Conservation (phyloP, 1,140 invertebrate species). For the Zelostemma sp. region DNA sequence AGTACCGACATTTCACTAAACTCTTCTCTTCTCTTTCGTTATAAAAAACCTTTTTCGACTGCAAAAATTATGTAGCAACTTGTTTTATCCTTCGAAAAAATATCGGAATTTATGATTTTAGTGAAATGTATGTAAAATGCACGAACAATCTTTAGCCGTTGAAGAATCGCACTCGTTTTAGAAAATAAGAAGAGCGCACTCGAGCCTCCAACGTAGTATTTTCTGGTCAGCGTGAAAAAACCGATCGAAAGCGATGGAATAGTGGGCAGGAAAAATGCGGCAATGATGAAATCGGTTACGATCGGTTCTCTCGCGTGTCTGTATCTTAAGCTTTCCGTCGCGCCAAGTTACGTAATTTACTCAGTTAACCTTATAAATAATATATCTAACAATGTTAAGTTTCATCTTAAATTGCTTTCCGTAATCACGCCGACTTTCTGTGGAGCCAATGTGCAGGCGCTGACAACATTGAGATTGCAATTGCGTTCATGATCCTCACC, state of each 20-base stretch:
- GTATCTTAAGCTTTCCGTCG: constrained; percentile 34
- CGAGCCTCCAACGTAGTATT: constrained; percentile 13
- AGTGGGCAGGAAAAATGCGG: no score
- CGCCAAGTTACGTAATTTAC: constrained; percentile 58
- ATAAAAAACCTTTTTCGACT: constrained; percentile 1
- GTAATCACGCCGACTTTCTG: constrained; percentile 59
- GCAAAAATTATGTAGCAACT: neutral
- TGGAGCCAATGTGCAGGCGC: constrained; percentile 23
- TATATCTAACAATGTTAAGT: constrained; percentile 68
- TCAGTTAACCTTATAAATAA: constrained; percentile 66
- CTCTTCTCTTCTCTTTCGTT: neutral
- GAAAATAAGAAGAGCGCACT: constrained; percentile 38
- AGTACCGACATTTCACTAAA: constrained; percentile 1
- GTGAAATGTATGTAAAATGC: constrained; percentile 10
- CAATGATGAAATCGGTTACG: constrained; percentile 8
- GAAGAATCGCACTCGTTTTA: constrained; percentile 21
- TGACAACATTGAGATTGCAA: constrained; percentile 16
- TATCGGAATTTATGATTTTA: neutral
- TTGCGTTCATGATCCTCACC: constrained; percentile 11
- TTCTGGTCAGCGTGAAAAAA: neutral
- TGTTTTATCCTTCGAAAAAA: neutral
- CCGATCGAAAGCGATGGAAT: neutral
- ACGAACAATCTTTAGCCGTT: constrained; percentile 1
- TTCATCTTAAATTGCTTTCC: constrained; percentile 68
- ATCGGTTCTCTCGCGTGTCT: constrained; percentile 17